Base-by-base conservation (phyloP, 2,113 vertebrate genomes). In the Fregata magnificens region DNA sequence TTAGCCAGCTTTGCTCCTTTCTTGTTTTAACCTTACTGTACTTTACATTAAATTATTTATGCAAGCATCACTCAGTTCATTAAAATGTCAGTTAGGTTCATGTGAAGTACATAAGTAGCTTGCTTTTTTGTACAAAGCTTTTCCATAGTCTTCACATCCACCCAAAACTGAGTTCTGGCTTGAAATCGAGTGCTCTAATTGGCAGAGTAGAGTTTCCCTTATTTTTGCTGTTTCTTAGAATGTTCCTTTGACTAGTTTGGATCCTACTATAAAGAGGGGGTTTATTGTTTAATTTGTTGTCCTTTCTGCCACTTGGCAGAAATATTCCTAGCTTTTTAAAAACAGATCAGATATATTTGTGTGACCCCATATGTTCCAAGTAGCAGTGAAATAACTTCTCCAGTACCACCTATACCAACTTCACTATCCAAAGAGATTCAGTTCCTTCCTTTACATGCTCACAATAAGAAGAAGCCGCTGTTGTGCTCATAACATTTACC, bases 331-430 rank as follows among this genome's bases (percentile, higher is more conserved):
- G 13, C n/a, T 83, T 91, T 59, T 85, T 67, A 12, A 67, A 90
- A 82, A 14, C 13, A 38, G 15, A 8, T 70, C 20, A 44, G 17
- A 42, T 24, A 11, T 9, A 6, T 52, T 49, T n/a, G 15, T 26
- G 20, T 0, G 3, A 40, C 10, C n/a, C 22, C 2, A 0, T 20
- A 13, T 70, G 26, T 50, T 89, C 42, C 58, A 82, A 55, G 32
- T 1, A 38, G 16, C 49, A 14, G 31, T 13, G 65, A 70, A 62
- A 49, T 56, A 74, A 53, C 56, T 65, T 70, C 82, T 85, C 31
- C 55, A 66, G 50, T n/a, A 44, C 59, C 45, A n/a, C 10, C 1
- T 3, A 50, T n/a, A 16, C 36, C 25, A n/a, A 36, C 13, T 78
- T 61, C 55, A 73, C 9, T 42, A 3, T 40, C 50, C 59, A 38